phyloP scores from a whole-genome alignment of 2,888 invertebrate species.

The Buathra laborator region DNA sequence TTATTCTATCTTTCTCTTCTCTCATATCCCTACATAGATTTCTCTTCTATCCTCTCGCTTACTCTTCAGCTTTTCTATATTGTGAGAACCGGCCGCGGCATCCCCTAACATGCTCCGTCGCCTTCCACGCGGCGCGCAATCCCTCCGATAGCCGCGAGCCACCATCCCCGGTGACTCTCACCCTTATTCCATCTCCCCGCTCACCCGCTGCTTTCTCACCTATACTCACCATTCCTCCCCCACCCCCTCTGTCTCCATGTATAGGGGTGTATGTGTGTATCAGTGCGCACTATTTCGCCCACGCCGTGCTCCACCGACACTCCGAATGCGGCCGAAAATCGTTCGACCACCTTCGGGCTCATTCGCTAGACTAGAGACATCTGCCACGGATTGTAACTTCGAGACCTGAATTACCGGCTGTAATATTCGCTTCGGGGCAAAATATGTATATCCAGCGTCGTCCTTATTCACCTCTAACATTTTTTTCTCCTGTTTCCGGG shows the following conservation, averaged over 20 bases:
- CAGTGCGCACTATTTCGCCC: conserved; percentile 56
- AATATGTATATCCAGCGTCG: not conserved
- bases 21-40: conserved; percentile 58
- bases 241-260: conserved; percentile 1
- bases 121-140: conserved; percentile 64
- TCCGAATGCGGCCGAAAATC: conserved; percentile 51
- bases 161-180: conserved; percentile 47
- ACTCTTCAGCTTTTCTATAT: conserved; percentile 48
- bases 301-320: conserved; percentile 47
- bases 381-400: conserved; percentile 34
- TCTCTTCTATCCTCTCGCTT: conserved; percentile 55
- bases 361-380: conserved; percentile 43
- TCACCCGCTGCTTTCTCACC: conserved; percentile 29
- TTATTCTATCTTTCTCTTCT: conserved; percentile 50
- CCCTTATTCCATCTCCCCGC: conserved; percentile 52
- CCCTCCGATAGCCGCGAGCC: conserved; percentile 63
- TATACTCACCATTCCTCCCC: conserved; percentile 31
- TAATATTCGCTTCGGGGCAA: conserved; percentile 23
- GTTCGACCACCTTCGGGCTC: conserved; percentile 53
- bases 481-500: not conserved
- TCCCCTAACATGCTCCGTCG: conserved; percentile 63
- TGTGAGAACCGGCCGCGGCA: conserved; percentile 55
- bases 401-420: conserved; percentile 42
- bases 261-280: not conserved
- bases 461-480: not conserved